Conservation (phyloP, 2,797 vertebrate species). For the Chromobotia macracanthus region DNA sequence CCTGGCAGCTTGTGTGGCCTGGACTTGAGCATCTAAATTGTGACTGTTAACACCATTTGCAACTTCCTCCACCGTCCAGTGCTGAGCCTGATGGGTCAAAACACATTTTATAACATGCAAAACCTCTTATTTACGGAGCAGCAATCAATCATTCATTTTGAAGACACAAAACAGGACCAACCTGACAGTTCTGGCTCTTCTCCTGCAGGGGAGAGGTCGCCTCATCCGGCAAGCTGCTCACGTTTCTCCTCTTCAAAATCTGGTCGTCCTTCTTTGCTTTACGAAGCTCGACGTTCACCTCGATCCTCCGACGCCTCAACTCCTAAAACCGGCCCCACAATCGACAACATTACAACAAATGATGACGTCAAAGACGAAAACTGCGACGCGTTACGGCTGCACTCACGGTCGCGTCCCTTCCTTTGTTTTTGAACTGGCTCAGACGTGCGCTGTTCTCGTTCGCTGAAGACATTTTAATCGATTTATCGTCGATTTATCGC, state of each 20-base stretch:
- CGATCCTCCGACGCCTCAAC: conserved; percentile 89
- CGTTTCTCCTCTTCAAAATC: conserved; percentile 95
- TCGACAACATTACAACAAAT: neutral
- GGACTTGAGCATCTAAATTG: conserved; percentile 84
- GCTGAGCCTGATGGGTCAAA: conserved; percentile 71
- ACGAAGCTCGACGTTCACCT: conserved; percentile 94
- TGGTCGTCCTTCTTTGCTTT: conserved; percentile 95
- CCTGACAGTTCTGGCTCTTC: conserved; percentile 85
- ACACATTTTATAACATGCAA: neutral
- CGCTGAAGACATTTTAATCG: conserved; percentile 83
- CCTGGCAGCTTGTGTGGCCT: conserved; percentile 96
- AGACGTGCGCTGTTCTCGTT: conserved; percentile 83
- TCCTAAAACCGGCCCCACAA: conserved; percentile 76
- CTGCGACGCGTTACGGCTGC: neutral
- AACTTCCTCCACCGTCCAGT: conserved; percentile 95
- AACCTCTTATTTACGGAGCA: neutral
- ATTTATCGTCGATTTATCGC: neutral
- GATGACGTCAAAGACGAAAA: neutral
- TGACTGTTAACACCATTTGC: conserved; percentile 82
- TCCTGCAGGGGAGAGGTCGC: conserved; percentile 93
- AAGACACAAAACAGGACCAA: conserved; percentile 51
- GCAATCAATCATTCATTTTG: neutral
- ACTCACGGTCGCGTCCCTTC: conserved; percentile 87
- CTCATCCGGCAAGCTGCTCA: conserved; percentile 85
- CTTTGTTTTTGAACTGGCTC: conserved; percentile 96